These are phyloP conservation scores for Setipinna tenuifilis DNA, from an alignment of 2,797 vertebrate species.

Conservation along the genomic window DNA sequence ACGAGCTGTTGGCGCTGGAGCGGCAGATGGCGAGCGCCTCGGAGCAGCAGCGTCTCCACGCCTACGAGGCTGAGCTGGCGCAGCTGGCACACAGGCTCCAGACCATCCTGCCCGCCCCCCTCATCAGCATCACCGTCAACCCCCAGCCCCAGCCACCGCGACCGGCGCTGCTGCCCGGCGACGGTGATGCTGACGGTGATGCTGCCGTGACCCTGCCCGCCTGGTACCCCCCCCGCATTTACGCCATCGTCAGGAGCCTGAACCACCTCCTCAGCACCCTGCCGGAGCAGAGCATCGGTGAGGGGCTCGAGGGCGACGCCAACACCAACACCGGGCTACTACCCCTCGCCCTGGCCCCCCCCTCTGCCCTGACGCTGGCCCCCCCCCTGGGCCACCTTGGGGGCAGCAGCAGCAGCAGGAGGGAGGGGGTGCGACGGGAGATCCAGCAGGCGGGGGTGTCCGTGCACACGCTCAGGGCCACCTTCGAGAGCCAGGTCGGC, in stretches of 20 bases:
- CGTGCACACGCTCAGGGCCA: constrained; percentile 80
- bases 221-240: constrained; percentile 87
- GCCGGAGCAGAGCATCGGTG: constrained; percentile 53
- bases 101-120: constrained; percentile 83
- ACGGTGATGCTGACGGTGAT: constrained; percentile 55
- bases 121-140: constrained; percentile 85
- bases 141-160: constrained; percentile 73
- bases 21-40: constrained; percentile 85
- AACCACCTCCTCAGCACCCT: constrained; percentile 81
- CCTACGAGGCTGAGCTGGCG: constrained; percentile 84
- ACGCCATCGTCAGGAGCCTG: constrained; percentile 85
- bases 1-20: constrained; percentile 87
- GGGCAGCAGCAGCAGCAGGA: constrained; percentile 53
- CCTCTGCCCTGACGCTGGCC: not conserved
- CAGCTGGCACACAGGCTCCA: constrained; percentile 82
- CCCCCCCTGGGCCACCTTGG: not conserved
- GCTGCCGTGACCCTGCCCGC: constrained; percentile 73
- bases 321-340: not conserved
- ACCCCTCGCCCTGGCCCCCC: not conserved
- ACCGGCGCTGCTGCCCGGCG: too few relatives aligned
- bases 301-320: constrained; percentile 43
- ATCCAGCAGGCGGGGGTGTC: constrained; percentile 89
- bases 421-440: constrained; percentile 78
- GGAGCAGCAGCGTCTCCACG: constrained; percentile 82
- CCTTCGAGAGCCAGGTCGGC: constrained; percentile 82